These are phyloP conservation scores for Hyperoodon ampullatus DNA, from an alignment of 2,113 vertebrate species.

Conservation along the genomic window DNA sequence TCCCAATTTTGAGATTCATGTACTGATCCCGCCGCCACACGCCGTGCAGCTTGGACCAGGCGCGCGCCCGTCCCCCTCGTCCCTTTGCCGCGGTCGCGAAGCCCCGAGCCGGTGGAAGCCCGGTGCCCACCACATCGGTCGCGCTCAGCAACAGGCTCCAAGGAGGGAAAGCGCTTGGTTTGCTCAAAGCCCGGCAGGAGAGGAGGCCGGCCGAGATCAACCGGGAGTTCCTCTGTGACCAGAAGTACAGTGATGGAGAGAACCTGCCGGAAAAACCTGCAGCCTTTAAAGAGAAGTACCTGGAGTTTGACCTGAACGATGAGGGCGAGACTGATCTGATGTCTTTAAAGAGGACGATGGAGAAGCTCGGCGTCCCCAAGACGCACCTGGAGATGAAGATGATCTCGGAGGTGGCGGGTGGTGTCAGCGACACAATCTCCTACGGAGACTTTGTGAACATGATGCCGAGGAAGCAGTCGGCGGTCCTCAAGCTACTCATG, in stretches of 20 bases:
- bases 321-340: constrained; percentile 98
- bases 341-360: constrained; percentile 98
- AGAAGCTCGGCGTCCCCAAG: constrained; percentile 96
- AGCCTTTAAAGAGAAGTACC: constrained; percentile 97
- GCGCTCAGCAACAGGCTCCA: constrained; percentile 74
- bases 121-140: constrained; percentile 65
- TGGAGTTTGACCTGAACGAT: constrained; percentile 98
- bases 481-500: constrained; percentile 96
- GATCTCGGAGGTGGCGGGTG: constrained; percentile 96
- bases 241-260: constrained; percentile 96
- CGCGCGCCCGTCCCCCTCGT: neutral
- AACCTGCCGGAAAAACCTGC: constrained; percentile 93
- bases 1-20: too few species aligned
- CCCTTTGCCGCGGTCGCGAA: neutral
- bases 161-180: constrained; percentile 92
- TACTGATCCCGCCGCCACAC: constrained; percentile 45
- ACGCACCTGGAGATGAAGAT: constrained; percentile 98
- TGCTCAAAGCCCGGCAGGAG: constrained; percentile 91
- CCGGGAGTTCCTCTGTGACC: constrained; percentile 96
- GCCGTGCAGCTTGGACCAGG: constrained; percentile 18
- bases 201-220: constrained; percentile 92
- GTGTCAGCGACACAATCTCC: constrained; percentile 93
- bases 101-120: neutral
- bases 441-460: constrained; percentile 98
- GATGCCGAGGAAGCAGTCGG: constrained; percentile 97